Conservation (phyloP, 2,797 vertebrate genomes). For the Petrocephalus sullivani region DNA sequence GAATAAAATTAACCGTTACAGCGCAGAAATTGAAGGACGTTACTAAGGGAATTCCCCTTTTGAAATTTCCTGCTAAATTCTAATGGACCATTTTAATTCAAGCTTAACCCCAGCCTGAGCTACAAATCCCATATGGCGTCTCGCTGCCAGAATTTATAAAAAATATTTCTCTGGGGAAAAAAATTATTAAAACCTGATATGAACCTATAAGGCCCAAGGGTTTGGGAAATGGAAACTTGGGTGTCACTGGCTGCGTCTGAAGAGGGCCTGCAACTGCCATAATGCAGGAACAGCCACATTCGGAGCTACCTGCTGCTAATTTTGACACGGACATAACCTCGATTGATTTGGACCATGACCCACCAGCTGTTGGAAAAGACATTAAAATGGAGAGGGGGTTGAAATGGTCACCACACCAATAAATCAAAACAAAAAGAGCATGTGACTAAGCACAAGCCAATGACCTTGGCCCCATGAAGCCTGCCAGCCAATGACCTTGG, state of each 20-base stretch:
- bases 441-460: neutral
- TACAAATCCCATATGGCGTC: neutral
- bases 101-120: neutral
- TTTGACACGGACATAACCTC: neutral
- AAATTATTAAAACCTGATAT: neutral
- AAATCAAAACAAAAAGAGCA: neutral
- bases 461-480: neutral
- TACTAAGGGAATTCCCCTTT: neutral
- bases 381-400: neutral
- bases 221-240: neutral
- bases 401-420: neutral
- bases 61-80: neutral
- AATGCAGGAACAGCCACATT: neutral
- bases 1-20: neutral
- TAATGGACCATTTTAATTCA: constrained; percentile 4
- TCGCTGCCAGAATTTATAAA: neutral
- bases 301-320: neutral
- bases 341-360: neutral
- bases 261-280: neutral
- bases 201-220: neutral
- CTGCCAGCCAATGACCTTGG: no score
- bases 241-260: neutral
- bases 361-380: neutral
- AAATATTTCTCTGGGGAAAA: neutral
- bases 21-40: neutral